Evolutionary conservation across 2,113 vertebrate species (phyloP), one percentile per base, ranked within the genome.

Genomic region (Rhinopomastus cyanomelas): DNA sequence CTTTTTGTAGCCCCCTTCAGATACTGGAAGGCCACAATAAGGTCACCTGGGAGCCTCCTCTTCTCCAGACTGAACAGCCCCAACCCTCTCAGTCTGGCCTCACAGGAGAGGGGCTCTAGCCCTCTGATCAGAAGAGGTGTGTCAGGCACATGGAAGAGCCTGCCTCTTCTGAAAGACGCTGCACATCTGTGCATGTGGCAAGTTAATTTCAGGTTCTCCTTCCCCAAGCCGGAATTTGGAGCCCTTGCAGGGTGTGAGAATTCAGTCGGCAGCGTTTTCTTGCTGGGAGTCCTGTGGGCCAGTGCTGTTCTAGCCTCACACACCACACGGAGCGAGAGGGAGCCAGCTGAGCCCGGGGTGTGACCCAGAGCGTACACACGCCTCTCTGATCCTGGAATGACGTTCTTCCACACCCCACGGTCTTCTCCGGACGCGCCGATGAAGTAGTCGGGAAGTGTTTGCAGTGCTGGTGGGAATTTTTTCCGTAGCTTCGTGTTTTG

Each of bases 201-300:
- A 87, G 32, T 55, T 89, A 59, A 80, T 92, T 94, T 89, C 59
- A 89, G 67, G 59, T 66, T 92, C 36, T 80, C 66, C 13, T 84
- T 81, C 18, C n/a, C 18, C 29, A 60, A 39, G n/a, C 11, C 49
- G 53, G 23, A 78, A 44, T 48, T 26, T 44, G 49, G n/a, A 81
- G 87, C 84, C 34, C 16, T 56, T 64, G 52, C 29, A 75, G 53
- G 49, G 79, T 79, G 30, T 84, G 44, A 65, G 46, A 94, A 75
- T 73, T 65, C 61, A 62, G 37, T 75, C 85, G 37, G 42, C 42
- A 91, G 16, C 9, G 46, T 44, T 73, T 91, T 81, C 46, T 65
- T 92, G 7, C 30, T 68, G 30, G 13, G 22, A 81, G 51, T 66
- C 32, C 32, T 57, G 36, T 46, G 65, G 81, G 13, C 30, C 29